Base-by-base conservation (phyloP, 2,888 invertebrate species). In the Euphydryas editha region DNA sequence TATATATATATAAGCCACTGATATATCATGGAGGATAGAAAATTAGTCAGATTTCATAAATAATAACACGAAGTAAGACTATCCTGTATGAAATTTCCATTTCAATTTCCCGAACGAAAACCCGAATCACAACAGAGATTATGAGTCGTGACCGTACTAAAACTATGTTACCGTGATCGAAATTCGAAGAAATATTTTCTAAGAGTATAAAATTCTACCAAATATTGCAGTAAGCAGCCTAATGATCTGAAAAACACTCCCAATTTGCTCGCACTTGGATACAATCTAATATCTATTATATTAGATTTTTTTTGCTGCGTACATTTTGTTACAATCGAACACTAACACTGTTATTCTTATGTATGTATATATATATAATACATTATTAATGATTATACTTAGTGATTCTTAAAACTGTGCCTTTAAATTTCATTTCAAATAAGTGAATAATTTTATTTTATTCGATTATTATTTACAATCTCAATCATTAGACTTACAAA, bases 241-340 rank as follows among this genome's bases (percentile, higher is more conserved):
- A 86, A 87, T 87, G 84, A 82, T 70, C 74, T 76, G 81, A 81
- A 84, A 85, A 82, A 80, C 81, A 85, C 84, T 82, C 83, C 81
- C 81, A 84, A 86, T 87, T 86, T 82, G 81, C 83, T 82, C 83
- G 81, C 74, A 72, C 74, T 36, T 30, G 17, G 24, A 17, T 54
- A 62, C 44, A 44, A 30, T 2, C 8, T 7, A 8, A 30, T 30
- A n/a, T n/a, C n/a, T n/a, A n/a, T n/a, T n/a, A n/a, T n/a, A 42
- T 30, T 15, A 18, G 20, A 10, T 36, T 30, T 24, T 47, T 47
- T 46, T 24, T 24, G 21, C 13, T n/a, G 3, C 47, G 11, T 42
- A 13, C n/a, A 61, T 39, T 47, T 36, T 55, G 20, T 54, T 60
- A 56, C 17, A 30, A n/a, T 1, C 8, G 15, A n/a, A 18, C 15